Base-by-base conservation (phyloP, 1,140 invertebrate genomes). In the Dendrolimus kikuchii region DNA sequence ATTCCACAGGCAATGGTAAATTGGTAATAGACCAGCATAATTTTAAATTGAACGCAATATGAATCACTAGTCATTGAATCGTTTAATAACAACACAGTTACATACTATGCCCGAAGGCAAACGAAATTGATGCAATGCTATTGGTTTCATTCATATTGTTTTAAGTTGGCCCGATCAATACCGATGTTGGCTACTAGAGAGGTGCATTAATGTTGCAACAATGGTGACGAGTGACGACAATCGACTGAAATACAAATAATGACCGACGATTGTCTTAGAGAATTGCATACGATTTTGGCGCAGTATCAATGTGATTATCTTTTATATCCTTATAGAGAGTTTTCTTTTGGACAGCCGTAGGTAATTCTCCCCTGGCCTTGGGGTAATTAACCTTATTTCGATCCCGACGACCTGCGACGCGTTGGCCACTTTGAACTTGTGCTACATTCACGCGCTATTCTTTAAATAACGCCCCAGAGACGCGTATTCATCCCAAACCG, bases 371-470 rank as follows among this genome's bases (percentile, higher is more conserved):
- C 60, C 54, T 69, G 77, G 63, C 79, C 72, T 82, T 81, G 71
- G 63, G 66, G 70, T 80, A 76, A 80, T 82, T 81, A 75, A 76
- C 76, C 72, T 82, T 75, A 76, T 76, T 74, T 63, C 61, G 60
- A 51, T 68, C 66, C 39, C 57, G 60, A 42, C 64, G 67, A 64
- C 65, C 63, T 70, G 63, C 59, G 63, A 59, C 63, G 59, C 56
- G 55, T 57, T 67, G 64, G 69, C 59, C 65, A 59, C 65, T 64
- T 64, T 80, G 78, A 82, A 84, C 81, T 84, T 81, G 79, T 75
- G 64, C 73, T 74, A 80, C 71, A 77, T 80, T 71, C 62, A 70
- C 62, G 60, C 59, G 57, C 59, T 50, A 49, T 53, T 74, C 77
- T 76, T 62, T 71, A 79, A 83, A 81, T 81, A 78, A 66, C 61